Conservation (phyloP, 2,113 vertebrate genomes). For the Heterotilapia buettikoferi region DNA sequence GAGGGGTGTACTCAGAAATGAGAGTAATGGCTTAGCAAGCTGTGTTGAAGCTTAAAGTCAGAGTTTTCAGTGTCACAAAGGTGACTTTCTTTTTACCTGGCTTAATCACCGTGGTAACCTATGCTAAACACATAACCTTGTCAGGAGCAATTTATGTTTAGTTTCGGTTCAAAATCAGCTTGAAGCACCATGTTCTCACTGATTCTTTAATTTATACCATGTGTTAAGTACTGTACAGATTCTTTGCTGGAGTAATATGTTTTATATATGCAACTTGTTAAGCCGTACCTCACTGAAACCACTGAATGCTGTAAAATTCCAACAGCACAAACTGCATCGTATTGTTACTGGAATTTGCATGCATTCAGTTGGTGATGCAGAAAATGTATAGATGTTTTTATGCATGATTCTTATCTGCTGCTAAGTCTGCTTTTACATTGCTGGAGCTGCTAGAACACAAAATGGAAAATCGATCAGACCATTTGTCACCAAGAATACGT, state of each 20-base stretch:
- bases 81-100: background rate
- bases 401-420: background rate
- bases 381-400: background rate
- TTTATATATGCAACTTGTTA: background rate
- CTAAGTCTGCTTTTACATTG: background rate
- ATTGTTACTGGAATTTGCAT: background rate
- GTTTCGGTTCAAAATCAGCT: background rate
- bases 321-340: background rate
- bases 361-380: background rate
- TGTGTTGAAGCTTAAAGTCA: background rate
- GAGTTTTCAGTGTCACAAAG: background rate
- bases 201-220: background rate
- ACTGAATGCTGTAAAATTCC: background rate
- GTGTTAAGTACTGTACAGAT: background rate
- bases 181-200: background rate
- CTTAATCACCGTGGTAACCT: background rate
- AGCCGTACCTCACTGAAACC: background rate
- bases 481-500: background rate
- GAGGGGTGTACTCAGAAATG: background rate
- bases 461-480: background rate
- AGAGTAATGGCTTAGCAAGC: background rate
- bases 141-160: background rate
- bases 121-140: background rate
- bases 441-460: background rate
- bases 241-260: background rate